phyloP scores from a whole-genome alignment of 2,113 vertebrate genomes.

The Campylorhamphus procurvoides region DNA sequence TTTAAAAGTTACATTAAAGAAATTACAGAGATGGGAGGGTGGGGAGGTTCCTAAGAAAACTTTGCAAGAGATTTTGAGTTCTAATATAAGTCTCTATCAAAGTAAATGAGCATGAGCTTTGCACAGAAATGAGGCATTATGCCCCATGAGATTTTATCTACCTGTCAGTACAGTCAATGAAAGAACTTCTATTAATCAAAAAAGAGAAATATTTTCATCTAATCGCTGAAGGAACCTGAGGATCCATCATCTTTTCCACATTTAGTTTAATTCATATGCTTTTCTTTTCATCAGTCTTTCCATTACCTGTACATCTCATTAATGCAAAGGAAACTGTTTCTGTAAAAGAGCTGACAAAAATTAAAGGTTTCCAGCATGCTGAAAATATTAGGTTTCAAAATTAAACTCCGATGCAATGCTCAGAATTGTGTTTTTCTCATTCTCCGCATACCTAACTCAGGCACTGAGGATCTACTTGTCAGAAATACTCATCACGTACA shows the following conservation, averaged over 20 bases:
- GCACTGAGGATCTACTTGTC: not conserved
- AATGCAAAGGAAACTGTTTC: not conserved
- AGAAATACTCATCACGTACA: not conserved
- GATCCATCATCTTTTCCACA: not conserved
- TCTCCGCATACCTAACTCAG: not conserved
- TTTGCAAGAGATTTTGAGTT: not conserved
- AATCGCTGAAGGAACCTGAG: not conserved
- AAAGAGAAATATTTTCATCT: constrained; percentile 45
- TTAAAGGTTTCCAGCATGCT: not conserved
- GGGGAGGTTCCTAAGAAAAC: not conserved
- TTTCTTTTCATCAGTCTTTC: constrained; percentile 24
- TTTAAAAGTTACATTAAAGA: constrained; percentile 9
- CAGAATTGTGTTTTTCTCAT: not conserved
- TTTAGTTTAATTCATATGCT: not conserved
- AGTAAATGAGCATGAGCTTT: constrained; percentile 33
- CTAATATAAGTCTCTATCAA: constrained; percentile 14
- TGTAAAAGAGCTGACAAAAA: not conserved
- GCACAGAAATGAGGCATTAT: constrained; percentile 6
- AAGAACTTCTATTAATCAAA: constrained; percentile 42
- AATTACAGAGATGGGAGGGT: not conserved
- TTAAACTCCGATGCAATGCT: not conserved
- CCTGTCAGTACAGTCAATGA: not conserved
- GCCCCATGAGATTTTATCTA: constrained; percentile 21
- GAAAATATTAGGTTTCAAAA: not conserved
- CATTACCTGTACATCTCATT: not conserved